A percentile compares a stretch with the other conserved stretches of the same genome.
Conservation (phyloP, 2,113 vertebrate genomes). For the Chauna torquata region DNA sequence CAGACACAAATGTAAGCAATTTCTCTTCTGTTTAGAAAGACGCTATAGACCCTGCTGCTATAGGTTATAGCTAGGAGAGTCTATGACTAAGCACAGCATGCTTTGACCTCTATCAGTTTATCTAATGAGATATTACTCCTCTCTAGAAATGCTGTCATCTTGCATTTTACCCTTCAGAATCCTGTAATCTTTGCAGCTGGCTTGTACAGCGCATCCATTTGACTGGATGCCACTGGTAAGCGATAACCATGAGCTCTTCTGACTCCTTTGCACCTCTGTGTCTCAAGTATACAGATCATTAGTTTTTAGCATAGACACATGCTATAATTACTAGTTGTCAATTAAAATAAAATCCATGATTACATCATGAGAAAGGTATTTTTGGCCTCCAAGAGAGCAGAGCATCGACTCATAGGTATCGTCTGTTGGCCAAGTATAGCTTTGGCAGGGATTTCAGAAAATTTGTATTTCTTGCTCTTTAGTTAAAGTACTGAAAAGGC, state of each 20-base stretch:
- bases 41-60: background rate
- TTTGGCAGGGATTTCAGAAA: background rate
- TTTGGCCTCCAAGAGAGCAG: background rate
- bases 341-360: background rate
- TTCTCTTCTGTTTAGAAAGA: background rate
- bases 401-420: background rate
- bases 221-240: background rate
- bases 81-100: background rate
- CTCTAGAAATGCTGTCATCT: background rate
- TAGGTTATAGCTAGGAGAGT: background rate
- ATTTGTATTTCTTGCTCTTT: background rate
- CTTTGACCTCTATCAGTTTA: background rate
- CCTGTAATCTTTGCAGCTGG: background rate
- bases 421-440: background rate
- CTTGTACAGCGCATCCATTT: background rate
- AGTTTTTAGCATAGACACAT: background rate
- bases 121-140: background rate
- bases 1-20: background rate
- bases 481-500: background rate
- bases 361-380: background rate
- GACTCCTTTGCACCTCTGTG: background rate
- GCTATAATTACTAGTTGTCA: background rate
- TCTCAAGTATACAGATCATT: background rate
- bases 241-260: background rate
- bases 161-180: background rate